Evolutionary conservation across 2,888 invertebrate genomes (phyloP), one percentile per base, ranked within the genome.

Genomic region (Chrysolina haemoptera): DNA sequence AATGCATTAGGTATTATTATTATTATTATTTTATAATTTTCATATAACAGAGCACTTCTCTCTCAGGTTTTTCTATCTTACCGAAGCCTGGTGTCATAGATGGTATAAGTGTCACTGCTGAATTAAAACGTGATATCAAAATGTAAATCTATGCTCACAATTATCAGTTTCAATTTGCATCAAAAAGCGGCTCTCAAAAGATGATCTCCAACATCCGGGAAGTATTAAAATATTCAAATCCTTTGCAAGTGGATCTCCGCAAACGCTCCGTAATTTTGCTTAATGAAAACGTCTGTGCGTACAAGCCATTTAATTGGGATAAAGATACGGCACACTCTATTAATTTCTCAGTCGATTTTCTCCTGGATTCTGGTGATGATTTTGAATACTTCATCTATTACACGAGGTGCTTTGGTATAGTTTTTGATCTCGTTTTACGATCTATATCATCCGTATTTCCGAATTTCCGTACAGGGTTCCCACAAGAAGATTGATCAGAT

Each of bases 181-280:
- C 0, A 20, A 9, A 53, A 53, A 20, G 20, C 11, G 20, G 12
- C 20, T 53, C 18, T 6, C 11, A 20, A 53, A 22, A 20, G 20
- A 20, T 53, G 11, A 53, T 53, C 18, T 18, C 53, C 12, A 20
- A 2, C 53, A 53, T 53, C 53, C 20, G 20, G 20, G 53, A 53
- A 20, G 20, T 14, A 18, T 18, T 53, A 53, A 53, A 53, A 53
- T 53, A 53, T 53, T 53, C 22, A 53, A 53, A 53, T 53, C 53
- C 53, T 20, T 53, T 11, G 53, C 16, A 53, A 53, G 20, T 53
- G 53, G 53, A 20, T 20, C 20, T 18, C 16, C 16, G 16, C 3
- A 12, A 53, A 20, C 20, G 18, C 20, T 16, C 20, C 12, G 53
- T 53, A 5, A 53, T 53, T 53, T 53, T 53, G 12, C 20, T 4